phyloP scores from a whole-genome alignment of 2,888 invertebrate species.

The Tipula lateralis region DNA sequence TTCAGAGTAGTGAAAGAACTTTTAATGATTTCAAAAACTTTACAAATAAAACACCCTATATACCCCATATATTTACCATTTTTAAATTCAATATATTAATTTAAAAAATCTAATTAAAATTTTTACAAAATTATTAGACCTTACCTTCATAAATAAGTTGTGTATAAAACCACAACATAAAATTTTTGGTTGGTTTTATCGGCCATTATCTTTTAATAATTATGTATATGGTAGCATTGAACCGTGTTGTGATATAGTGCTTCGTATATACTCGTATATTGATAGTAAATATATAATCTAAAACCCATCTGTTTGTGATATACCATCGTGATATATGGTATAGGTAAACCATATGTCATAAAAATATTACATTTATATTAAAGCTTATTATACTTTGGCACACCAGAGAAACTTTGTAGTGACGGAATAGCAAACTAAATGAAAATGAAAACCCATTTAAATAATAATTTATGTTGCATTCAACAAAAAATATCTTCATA shows the following conservation, averaged over 20 bases:
- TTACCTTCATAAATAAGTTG: neutral
- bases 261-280: neutral
- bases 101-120: too few species aligned
- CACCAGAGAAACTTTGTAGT: neutral
- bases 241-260: neutral
- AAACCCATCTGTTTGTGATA: neutral
- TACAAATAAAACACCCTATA: too few species aligned
- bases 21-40: too few species aligned
- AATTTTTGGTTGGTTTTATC: neutral
- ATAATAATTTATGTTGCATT: neutral
- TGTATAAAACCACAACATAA: too few species aligned
- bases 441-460: neutral
- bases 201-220: neutral
- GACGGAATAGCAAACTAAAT: neutral
- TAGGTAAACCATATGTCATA: neutral
- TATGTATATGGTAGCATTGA: neutral
- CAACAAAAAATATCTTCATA: too few species aligned
- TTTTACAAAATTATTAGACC: neutral
- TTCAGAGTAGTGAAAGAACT: too few species aligned
- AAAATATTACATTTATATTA: neutral
- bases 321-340: neutral
- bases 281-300: neutral
- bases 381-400: neutral
- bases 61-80: too few species aligned
- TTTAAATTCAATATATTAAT: too few species aligned